These are phyloP conservation scores for Brachionus asplanchnoidis DNA, from an alignment of 1,140 invertebrate genomes.

Conservation along the genomic window DNA sequence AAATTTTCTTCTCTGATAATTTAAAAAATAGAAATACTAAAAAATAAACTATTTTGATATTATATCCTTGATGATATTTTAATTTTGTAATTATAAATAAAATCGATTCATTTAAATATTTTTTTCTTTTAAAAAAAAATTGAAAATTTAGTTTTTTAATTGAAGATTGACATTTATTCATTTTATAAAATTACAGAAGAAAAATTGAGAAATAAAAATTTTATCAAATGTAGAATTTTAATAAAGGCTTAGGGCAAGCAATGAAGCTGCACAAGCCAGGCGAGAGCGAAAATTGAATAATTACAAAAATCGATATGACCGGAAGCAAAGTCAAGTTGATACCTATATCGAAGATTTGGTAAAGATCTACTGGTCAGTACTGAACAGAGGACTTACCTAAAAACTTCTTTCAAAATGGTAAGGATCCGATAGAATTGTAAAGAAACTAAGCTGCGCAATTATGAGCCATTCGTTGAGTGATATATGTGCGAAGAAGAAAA, in stretches of 20 bases:
- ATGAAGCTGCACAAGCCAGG: not conserved
- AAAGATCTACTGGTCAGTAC: not conserved
- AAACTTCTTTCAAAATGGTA: conserved; percentile 8
- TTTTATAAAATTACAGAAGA: no score
- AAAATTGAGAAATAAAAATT: no score
- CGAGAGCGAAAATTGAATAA: not conserved
- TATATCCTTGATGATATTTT: no score
- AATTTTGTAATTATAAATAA: no score
- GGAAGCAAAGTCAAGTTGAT: not conserved
- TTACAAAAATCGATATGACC: not conserved
- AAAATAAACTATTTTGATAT: no score
- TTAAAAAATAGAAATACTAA: no score
- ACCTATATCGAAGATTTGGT: not conserved
- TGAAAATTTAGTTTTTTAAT: no score
- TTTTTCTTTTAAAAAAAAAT: no score
- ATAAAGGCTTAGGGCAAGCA: not conserved
- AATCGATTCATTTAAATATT: no score
- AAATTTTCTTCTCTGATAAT: no score
- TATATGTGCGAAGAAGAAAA: not conserved
- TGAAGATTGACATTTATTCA: no score
- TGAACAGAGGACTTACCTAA: not conserved
- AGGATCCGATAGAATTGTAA: not conserved
- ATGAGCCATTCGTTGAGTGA: not conserved
- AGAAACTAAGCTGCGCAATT: not conserved
- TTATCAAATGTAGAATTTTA: no score